These are phyloP conservation scores for Heliconius hermathena DNA, from an alignment of 1,140 invertebrate genomes.

Conservation along the genomic window DNA sequence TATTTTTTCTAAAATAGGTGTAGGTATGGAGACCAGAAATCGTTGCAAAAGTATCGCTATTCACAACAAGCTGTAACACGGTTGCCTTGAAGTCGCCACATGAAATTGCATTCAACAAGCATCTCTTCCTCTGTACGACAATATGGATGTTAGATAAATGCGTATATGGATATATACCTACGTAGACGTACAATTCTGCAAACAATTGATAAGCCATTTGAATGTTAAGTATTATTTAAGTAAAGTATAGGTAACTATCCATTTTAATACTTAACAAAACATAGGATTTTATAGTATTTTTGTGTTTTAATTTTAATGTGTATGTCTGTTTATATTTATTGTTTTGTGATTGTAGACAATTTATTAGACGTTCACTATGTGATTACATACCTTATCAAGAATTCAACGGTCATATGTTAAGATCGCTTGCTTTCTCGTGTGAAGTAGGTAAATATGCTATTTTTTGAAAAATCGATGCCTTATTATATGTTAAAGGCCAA, in stretches of 20 bases:
- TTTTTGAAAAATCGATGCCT: neutral
- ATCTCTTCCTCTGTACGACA: conserved; percentile 13
- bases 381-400: neutral
- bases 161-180: conserved; percentile 10
- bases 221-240: neutral
- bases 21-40: neutral
- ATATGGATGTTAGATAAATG: conserved; percentile 10
- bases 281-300: neutral
- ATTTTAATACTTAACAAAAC: neutral
- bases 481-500: neutral
- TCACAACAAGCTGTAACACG: conserved; percentile 18
- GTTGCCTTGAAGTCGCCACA: conserved; percentile 23
- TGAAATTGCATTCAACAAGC: conserved; percentile 27
- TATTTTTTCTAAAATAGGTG: neutral
- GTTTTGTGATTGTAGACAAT: neutral
- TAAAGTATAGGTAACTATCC: neutral
- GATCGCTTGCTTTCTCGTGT: neutral
- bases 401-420: neutral
- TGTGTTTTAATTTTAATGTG: neutral
- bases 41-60: conserved; percentile 15
- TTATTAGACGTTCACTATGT: neutral
- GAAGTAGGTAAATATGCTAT: neutral
- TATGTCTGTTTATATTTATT: neutral
- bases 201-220: neutral
- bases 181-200: neutral